A percentile compares a stretch with the other conserved stretches of the same genome.
Conservation (phyloP, 2,113 vertebrate genomes). For the Neogobius melanostomus region DNA sequence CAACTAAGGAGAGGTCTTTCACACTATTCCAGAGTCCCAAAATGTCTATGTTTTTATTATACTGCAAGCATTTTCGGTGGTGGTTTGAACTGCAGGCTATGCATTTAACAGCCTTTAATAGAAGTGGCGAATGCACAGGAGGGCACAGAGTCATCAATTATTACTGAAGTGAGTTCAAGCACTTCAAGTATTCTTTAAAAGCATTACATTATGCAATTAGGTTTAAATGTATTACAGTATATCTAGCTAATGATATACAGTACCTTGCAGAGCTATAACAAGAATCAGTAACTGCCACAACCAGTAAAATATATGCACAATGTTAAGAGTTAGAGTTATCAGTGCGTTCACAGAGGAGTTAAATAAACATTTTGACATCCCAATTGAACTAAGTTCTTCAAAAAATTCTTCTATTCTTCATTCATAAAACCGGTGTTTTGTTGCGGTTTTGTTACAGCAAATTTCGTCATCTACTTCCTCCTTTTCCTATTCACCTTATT, state of each 20-base stretch:
- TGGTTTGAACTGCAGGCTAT: conserved; percentile 3
- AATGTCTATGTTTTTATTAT: conserved; percentile 20
- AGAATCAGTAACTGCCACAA: too few relatives aligned
- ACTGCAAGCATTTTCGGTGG: background rate
- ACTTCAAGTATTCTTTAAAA: background rate
- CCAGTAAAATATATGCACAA: too few relatives aligned
- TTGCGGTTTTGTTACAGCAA: too few relatives aligned
- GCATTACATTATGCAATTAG: background rate
- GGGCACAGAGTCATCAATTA: background rate
- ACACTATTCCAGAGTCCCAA: conserved; percentile 12
- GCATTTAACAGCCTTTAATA: background rate
- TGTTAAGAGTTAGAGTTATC: too few relatives aligned
- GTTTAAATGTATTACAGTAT: background rate
- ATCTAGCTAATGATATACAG: background rate
- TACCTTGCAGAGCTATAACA: too few relatives aligned
- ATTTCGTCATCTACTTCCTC: too few relatives aligned
- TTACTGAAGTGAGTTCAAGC: conserved; percentile 7
- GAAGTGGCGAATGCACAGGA: background rate
- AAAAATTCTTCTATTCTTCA: too few relatives aligned
- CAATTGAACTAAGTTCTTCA: too few relatives aligned
- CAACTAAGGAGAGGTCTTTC: conserved; percentile 17
- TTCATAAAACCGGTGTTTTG: too few relatives aligned
- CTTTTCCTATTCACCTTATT: too few relatives aligned
- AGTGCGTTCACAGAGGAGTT: too few relatives aligned
- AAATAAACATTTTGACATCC: too few relatives aligned